A percentile compares a stretch with the other conserved stretches of the same genome.
These are phyloP conservation scores for Heteronetta atricapilla DNA, from an alignment of 2,113 vertebrate genomes.

Conservation along the genomic window DNA sequence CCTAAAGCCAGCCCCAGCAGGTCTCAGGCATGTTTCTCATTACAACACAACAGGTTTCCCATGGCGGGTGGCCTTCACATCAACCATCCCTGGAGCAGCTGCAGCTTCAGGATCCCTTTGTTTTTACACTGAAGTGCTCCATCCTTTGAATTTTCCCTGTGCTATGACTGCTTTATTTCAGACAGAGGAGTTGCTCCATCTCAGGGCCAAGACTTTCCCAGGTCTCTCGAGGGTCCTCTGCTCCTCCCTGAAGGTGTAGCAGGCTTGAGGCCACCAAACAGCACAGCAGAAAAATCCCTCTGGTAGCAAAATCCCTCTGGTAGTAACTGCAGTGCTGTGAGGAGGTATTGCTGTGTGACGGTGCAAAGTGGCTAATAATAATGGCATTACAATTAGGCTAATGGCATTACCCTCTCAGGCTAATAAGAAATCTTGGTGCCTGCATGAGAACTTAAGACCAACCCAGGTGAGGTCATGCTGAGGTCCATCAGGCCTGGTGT, in stretches of 20 bases:
- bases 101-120: background rate
- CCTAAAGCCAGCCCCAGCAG: background rate
- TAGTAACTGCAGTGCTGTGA: background rate
- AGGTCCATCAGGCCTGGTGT: background rate
- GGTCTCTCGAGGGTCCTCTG: background rate
- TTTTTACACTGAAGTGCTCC: background rate
- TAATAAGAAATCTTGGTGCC: background rate
- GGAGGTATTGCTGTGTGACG: background rate
- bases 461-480: background rate
- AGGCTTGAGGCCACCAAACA: background rate
- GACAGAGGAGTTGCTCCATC: background rate
- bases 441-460: background rate
- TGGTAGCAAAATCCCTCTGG: fast-evolving
- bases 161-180: background rate
- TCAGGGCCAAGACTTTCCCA: background rate
- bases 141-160: background rate
- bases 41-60: background rate
- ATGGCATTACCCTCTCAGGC: background rate
- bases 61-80: background rate
- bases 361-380: background rate
- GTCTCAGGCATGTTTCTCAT: background rate
- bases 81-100: background rate
- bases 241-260: background rate
- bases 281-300: background rate
- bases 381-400: background rate